Evolutionary conservation across 2,113 vertebrate species (phyloP).

Genomic region (Nansenia antarctica): DNA sequence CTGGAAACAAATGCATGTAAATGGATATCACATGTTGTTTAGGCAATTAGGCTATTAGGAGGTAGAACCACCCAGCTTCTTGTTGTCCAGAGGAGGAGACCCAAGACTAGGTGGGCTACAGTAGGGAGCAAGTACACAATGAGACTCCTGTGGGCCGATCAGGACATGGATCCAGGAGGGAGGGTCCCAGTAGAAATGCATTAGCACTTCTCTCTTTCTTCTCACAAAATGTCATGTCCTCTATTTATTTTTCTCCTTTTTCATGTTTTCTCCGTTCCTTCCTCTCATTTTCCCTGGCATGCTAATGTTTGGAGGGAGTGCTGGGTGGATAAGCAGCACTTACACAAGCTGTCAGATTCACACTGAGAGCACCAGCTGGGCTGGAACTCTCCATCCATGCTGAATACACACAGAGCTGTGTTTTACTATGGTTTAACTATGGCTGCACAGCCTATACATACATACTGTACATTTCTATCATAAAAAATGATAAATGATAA

Average conservation of each 20-base stretch:
- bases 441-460: no score
- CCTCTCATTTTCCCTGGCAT: background rate
- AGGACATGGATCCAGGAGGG: background rate
- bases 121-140: background rate
- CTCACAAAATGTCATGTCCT: slow-evolving; percentile 23
- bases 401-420: background rate
- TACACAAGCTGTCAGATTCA: background rate
- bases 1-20: slow-evolving; percentile 20
- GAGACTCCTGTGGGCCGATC: background rate
- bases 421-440: background rate
- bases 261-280: background rate
- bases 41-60: background rate
- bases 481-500: no score
- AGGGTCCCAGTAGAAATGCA: background rate
- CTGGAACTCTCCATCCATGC: background rate
- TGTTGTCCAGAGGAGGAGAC: background rate
- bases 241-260: background rate
- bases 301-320: slow-evolving; percentile 22
- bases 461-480: background rate
- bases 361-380: background rate
- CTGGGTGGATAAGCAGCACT: background rate
- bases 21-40: slow-evolving; percentile 24
- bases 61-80: background rate
- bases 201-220: background rate
- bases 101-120: background rate